Conservation (phyloP, 2,113 vertebrate species). For the Pycnonotus jocosus region DNA sequence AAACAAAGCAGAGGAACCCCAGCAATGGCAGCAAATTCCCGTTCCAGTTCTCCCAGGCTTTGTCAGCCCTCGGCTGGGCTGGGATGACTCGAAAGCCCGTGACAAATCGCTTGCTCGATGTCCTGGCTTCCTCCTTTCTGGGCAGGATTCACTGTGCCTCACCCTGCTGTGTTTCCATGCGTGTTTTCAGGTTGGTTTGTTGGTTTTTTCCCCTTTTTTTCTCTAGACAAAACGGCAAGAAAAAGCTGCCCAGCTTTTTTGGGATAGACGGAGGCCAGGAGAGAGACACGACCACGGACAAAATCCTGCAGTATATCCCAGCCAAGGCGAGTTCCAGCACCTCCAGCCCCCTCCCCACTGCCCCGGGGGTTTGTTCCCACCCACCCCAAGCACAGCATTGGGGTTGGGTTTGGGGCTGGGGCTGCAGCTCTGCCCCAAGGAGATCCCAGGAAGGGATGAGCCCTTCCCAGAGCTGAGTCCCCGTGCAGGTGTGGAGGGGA, state of each 20-base stretch:
- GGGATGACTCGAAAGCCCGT: background rate
- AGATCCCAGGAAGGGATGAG: background rate
- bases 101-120: background rate
- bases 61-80: background rate
- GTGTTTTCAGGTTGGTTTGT: background rate
- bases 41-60: background rate
- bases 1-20: background rate
- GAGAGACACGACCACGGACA: constrained; percentile 61
- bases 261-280: constrained; percentile 54
- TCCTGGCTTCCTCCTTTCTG: constrained; percentile 5
- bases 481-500: background rate
- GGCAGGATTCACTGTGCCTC: background rate
- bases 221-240: constrained; percentile 67
- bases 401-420: background rate
- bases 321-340: constrained; percentile 65
- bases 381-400: background rate
- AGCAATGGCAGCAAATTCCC: background rate
- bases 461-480: background rate
- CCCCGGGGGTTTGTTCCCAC: background rate
- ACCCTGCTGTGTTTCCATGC: background rate
- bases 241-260: constrained; percentile 66
- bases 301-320: constrained; percentile 73
- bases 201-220: background rate
- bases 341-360: background rate
- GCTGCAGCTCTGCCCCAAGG: background rate